Evolutionary conservation across 2,888 invertebrate genomes (phyloP), one percentile per base, ranked within the genome.

Genomic region (Chaetogeoica ovagalla): DNA sequence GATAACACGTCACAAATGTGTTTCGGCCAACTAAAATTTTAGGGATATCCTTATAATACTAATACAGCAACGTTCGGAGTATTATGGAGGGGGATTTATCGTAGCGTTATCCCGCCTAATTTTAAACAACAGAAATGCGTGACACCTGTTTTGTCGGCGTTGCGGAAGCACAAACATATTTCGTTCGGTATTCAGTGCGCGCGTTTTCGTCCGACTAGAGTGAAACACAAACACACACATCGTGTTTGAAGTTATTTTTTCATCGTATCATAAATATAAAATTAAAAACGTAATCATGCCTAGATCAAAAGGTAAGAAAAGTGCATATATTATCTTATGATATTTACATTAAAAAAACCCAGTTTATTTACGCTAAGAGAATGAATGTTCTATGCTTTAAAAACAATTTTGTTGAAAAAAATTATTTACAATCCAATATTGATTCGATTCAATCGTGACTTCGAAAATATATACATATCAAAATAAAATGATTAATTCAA

Each of bases 121-220:
- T 75, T 66, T 66, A 75, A 75, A 66, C 6, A 23, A 43, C 21
- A 15, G 30, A 15, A 66, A 75, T 43, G 57, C n/a, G 59, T 75
- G 75, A 75, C 75, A 75, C 75, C 75, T 75, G 75, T 75, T n/a
- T n/a, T 66, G 74, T 11, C 23, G 57, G 66, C 66, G 75, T 57
- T 57, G 74, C 57, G 19, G 65, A 65, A 66, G 65, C 57, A 57
- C 59, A 59, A 75, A 65, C 55, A 57, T 43, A 66, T 66, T 66
- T 21, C 37, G 21, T 66, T 2, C 4, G 4, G 30, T 6, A 55
- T 75, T 65, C 74, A 66, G 74, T 57, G 57, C 75, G 57, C 57
- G 75, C 57, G 75, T 75, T 75, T 75, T 66, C 66, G 75, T 75
- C 57, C 21, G 66, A 13, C 75, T 13, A 23, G 8, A 23, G 66